Evolutionary conservation across 2,113 vertebrate species (phyloP), one percentile per base, ranked within the genome.

Genomic region (Monopterus albus): DNA sequence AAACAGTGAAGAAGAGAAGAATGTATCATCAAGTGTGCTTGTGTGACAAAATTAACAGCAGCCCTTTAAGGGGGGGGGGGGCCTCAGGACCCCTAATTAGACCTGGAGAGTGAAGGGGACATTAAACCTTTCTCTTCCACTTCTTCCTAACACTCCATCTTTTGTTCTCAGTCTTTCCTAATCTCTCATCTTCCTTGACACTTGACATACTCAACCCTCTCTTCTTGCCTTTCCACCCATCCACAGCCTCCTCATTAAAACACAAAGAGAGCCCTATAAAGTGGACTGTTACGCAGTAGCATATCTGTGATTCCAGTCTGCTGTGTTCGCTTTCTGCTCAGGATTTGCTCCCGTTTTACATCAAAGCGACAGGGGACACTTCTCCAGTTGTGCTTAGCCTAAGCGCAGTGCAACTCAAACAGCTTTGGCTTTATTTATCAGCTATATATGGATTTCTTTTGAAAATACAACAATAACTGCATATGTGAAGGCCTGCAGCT

Each of bases 241-340:
- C 51, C 70, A 45, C 66, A 45, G 71, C 71, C 75, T 71, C 67
- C 81, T 88, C 85, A 83, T 88, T 89, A 87, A 86, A 87, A 72
- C 78, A 78, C 73, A 86, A 82, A 79, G 71, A 71, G 45, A 81
- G 68, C 75, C 56, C 63, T 72, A 81, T 84, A 78, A 88, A 86
- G 72, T 20, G 72, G 60, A 57, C 72, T 68, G 69, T 82, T 85
- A 82, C 78, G 76, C 79, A 78, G 69, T 66, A 84, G 81, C 81
- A 69, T 53, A 10, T 81, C 81, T 85, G 56, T 80, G 77, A 80
- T 85, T 67, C 84, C 71, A 81, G 69, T 73, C 75, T 42, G 57
- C 65, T 35, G 49, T 81, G 62, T 53, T 82, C 15, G 6, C 53
- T 78, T 57, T 71, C 49, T 47, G 46, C 62, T 79, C 64, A 10